Percentiles rank a stretch among this genome's conserved stretches.
Evolutionary conservation across 2,113 vertebrate genomes (phyloP).

Genomic region (Neodontobutis hainanensis): DNA sequence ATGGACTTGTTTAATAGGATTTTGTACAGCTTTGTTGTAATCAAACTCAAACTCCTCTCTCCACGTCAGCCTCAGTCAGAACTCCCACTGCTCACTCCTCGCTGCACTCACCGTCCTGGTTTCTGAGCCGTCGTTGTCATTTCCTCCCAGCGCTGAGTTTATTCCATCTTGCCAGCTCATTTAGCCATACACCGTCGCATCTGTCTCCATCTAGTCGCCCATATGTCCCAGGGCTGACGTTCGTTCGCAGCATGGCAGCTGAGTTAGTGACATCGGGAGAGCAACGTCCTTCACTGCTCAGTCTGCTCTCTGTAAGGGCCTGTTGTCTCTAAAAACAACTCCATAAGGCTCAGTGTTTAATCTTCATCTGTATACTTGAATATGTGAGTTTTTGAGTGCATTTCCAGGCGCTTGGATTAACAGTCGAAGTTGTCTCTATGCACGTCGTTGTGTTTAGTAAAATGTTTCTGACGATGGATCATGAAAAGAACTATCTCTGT

Average conservation of each 20-base stretch:
- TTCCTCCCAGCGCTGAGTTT: not conserved
- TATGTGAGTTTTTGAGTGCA: too few species aligned
- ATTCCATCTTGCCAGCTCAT: conserved; percentile 50
- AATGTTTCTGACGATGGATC: too few species aligned
- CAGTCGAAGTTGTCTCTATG: too few species aligned
- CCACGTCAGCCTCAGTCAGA: conserved; percentile 15
- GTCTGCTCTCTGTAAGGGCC: conserved; percentile 9
- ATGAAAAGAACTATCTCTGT: too few species aligned
- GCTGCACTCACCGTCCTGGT: conserved; percentile 27
- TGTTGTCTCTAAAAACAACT: too few species aligned
- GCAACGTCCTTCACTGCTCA: conserved; percentile 41
- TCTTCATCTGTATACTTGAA: too few species aligned
- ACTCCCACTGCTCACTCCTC: not conserved
- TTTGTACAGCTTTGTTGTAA: too few species aligned
- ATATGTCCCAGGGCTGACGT: conserved; percentile 40
- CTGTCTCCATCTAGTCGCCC: conserved; percentile 54
- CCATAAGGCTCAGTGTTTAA: too few species aligned
- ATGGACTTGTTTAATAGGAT: too few species aligned
- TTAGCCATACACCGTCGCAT: conserved; percentile 46
- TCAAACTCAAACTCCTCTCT: not conserved
- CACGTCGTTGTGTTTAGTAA: too few species aligned
- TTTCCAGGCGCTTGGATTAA: too few species aligned
- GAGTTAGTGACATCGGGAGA: conserved; percentile 31
- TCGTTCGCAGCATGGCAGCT: conserved; percentile 22
- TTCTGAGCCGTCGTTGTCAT: conserved; percentile 26